Percentiles rank a stretch among this genome's conserved stretches.
phyloP scores from a whole-genome alignment of 2,888 invertebrate species.

The Thysanoteuthis rhombus region DNA sequence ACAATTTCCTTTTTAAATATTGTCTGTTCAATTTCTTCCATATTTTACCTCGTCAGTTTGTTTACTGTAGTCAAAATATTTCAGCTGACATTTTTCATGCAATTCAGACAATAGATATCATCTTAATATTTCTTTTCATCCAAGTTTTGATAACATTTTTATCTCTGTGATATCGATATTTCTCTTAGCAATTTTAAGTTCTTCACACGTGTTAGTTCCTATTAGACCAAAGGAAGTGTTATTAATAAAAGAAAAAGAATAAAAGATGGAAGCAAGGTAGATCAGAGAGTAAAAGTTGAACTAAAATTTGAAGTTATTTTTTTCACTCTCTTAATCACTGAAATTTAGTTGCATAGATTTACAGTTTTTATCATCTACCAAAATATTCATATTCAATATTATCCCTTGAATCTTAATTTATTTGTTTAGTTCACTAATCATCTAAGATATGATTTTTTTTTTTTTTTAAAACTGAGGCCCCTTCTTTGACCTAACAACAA shows the following conservation, averaged over 20 bases:
- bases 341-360: no score
- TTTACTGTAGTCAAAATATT: background rate
- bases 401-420: background rate
- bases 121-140: background rate
- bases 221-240: no score
- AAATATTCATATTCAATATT: background rate
- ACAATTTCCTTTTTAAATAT: background rate
- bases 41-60: background rate
- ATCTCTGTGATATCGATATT: background rate
- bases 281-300: background rate
- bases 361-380: no score
- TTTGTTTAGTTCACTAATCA: background rate
- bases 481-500: background rate
- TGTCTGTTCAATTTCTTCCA: background rate
- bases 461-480: background rate
- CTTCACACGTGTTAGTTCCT: background rate
- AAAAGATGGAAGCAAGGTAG: background rate
- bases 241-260: background rate
- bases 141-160: background rate
- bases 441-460: background rate
- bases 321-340: no score
- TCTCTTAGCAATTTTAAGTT: constrained; percentile 12
- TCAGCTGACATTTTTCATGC: background rate
- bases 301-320: no score
- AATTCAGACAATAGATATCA: background rate